Evolutionary conservation across 2,113 vertebrate genomes (phyloP).

Genomic region (Himantopus leucocephalus): DNA sequence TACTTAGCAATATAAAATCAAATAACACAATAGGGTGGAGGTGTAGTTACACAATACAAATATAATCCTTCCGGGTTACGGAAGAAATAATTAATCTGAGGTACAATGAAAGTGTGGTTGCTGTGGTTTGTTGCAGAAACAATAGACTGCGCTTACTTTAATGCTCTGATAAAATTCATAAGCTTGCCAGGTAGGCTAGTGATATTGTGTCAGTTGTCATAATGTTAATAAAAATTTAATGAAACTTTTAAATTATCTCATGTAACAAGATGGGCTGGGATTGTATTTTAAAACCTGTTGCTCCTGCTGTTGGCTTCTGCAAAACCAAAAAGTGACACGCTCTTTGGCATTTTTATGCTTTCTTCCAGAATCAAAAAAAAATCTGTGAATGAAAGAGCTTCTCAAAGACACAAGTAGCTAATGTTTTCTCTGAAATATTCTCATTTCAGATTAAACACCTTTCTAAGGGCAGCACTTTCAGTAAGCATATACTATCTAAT

Average conservation of each 20-base stretch:
- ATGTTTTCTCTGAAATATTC: neutral
- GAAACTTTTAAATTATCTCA: neutral
- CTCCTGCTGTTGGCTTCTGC: neutral
- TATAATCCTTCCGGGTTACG: neutral
- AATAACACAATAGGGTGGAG: neutral
- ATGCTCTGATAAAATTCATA: neutral
- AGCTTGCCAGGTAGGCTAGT: neutral
- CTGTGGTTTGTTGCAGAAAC: neutral
- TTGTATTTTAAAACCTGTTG: neutral
- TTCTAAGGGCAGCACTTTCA: neutral
- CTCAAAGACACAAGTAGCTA: neutral
- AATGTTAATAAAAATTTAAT: constrained; percentile 14
- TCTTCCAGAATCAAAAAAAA: neutral
- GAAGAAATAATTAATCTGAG: neutral
- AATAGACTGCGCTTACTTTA: neutral
- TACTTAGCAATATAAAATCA: neutral
- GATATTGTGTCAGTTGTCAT: neutral
- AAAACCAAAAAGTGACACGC: neutral
- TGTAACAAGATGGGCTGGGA: neutral
- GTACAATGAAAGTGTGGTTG: neutral
- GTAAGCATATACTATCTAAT: neutral
- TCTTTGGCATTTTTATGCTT: neutral
- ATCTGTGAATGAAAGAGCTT: neutral
- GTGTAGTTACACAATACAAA: neutral
- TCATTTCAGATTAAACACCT: neutral